Evolutionary conservation across 2,888 invertebrate genomes (phyloP).

Genomic region (Coenonympha arcania): DNA sequence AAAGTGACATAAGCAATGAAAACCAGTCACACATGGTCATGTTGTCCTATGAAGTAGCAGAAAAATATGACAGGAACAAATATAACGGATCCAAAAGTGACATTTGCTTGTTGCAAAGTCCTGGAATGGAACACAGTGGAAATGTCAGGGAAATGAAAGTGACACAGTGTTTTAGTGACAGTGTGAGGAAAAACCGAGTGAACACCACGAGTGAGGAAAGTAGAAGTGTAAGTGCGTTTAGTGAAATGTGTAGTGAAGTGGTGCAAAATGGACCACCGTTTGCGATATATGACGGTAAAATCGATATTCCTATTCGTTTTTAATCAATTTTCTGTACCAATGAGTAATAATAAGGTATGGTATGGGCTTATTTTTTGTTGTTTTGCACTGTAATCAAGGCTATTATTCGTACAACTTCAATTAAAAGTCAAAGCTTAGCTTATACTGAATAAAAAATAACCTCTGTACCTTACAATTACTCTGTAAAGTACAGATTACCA

Average conservation of each 20-base stretch:
- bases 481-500: conserved; percentile 1
- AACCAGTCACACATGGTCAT: too few relatives aligned
- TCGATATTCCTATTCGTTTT: conserved; percentile 45
- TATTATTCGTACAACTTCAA: too few relatives aligned
- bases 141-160: conserved; percentile 9
- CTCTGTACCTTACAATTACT: neutral
- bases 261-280: conserved; percentile 32
- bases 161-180: conserved; percentile 22
- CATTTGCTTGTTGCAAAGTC: neutral
- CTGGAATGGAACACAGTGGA: conserved; percentile 3
- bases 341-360: conserved; percentile 1
- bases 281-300: conserved; percentile 43
- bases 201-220: conserved; percentile 16
- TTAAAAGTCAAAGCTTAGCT: too few relatives aligned
- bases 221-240: conserved; percentile 21
- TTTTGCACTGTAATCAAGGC: too few relatives aligned
- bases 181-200: conserved; percentile 18
- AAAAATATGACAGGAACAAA: neutral
- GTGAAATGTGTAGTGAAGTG: conserved; percentile 34
- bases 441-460: neutral
- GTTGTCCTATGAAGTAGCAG: too few relatives aligned
- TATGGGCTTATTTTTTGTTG: too few relatives aligned
- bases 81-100: neutral
- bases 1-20: neutral
- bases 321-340: conserved; percentile 21